Evolutionary conservation across 1,140 invertebrate species (phyloP), one percentile per base, ranked within the genome.

Genomic region (Coptotermes formosanus): DNA sequence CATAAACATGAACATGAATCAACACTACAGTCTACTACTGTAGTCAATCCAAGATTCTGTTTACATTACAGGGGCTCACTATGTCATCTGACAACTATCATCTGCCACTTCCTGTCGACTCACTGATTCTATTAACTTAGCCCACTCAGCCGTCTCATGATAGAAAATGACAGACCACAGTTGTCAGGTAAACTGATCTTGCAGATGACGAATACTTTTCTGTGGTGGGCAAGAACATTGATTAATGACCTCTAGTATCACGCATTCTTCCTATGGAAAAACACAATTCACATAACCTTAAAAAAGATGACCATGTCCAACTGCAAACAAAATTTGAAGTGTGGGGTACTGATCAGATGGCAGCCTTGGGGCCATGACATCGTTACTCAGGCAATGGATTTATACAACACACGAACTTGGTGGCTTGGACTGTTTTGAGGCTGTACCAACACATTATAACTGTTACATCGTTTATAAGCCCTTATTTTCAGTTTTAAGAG

Each of bases 371-470:
- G 6, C 64, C 25, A 75, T 8, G 19, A 23, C 59, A n/a, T 1
- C 25, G 19, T n/a, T 64, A 64, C 21, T 48, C 48, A 3, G 48
- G 19, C 52, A 55, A 19, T 55, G 52, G n/a, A 30, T 14, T 75
- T 75, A n/a, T 14, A 75, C 30, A 16, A 75, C 64, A 25, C 0
- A 16, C n/a, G 64, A 75, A 75, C 64, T 75, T 75, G 64, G 64
- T 30, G 64, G 64, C n/a, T 75, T 75, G 64, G 25, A 16, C 25
- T 30, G 64, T 59, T 38, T 84, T 7, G 48, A 45, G n/a, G 82
- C 43, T 9, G 83, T 45, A 84, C 83, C 83, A 84, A 84, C 83
- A 84, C 83, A 84, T 84, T 84, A 84, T 64, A 84, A 84, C 83
- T 64, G 83, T 45, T 84, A 84, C 83, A 84, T 45, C 7, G 83